Base-by-base conservation (phyloP, 1,140 invertebrate species). In the Bombus terrestris region DNA sequence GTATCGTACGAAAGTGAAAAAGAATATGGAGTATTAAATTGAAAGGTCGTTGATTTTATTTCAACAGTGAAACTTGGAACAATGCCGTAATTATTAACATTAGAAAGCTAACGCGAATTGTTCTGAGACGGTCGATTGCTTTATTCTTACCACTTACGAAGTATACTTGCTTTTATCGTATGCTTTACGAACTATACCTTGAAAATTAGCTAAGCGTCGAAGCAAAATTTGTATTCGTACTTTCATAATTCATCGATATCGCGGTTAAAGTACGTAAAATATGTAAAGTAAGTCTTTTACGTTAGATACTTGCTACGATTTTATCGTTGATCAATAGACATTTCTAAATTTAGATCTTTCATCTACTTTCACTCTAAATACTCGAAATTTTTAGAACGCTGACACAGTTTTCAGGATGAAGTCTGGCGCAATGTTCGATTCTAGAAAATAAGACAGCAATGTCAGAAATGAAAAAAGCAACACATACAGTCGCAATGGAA, bases 51-150 rank as follows among this genome's bases (percentile, higher is more conserved):
- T 39, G n/a, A 15, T 25, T 15, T 62, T 39, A 37, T 59, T 76
- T 39, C 37, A 39, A 32, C 25, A 13, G 74, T 59, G 74, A 59
- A 76, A 76, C 74, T 28, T 18, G 47, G 35, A 59, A 76, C 53
- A 76, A 75, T 75, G 15, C 47, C 32, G 25, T 75, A 57, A 59
- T 75, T 75, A 35, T 57, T 57, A n/a, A 37, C n/a, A 12, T 37
- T 76, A 62, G 74, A 76, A 76, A 76, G 74, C 35, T n/a, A 62
- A 76, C 25, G 37, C 13, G 53, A 76, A 76, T 76, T 18, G 53
- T 39, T 62, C 0, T 10, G 53, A 57, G 13, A 76, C 74, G 32
- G 53, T 39, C 25, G 53, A 76, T 62, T 25, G n/a, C 53, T 28
- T 59, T 76, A 59, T 57, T 39, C 12, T 32, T 37, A 57, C 22